These are phyloP conservation scores for Platycercus adscitus DNA, from an alignment of 2,113 vertebrate species.

Conservation along the genomic window DNA sequence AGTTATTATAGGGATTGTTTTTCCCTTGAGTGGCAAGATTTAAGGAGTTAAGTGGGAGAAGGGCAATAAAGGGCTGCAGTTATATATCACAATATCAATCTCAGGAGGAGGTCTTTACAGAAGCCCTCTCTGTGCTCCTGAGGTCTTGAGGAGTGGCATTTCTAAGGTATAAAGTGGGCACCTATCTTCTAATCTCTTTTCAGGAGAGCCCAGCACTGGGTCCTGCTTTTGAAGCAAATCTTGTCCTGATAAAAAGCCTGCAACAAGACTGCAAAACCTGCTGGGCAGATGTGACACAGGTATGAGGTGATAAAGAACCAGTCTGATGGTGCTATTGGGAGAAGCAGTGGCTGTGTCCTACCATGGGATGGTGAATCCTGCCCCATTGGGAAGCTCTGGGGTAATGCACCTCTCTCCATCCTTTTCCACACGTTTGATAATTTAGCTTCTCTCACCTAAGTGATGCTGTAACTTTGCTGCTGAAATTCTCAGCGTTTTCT, in stretches of 20 bases:
- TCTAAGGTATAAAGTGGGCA: background rate
- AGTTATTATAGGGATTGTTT: constrained; percentile 33
- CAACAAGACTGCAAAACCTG: background rate
- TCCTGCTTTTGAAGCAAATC: background rate
- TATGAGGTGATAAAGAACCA: rapidly evolving
- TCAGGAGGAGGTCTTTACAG: background rate
- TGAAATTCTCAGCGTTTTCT: background rate
- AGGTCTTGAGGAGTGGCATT: background rate
- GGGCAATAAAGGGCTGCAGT: background rate
- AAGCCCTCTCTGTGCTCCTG: background rate
- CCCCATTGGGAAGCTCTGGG: rapidly evolving
- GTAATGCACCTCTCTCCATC: rapidly evolving
- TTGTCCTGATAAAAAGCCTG: background rate
- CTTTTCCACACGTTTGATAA: background rate
- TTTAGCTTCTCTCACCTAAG: background rate
- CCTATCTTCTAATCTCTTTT: background rate
- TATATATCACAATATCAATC: background rate
- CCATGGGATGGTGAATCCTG: background rate
- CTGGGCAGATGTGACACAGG: background rate
- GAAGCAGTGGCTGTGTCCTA: rapidly evolving
- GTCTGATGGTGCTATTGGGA: background rate
- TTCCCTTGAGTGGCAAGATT: background rate
- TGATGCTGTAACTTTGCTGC: background rate
- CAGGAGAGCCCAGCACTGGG: background rate
- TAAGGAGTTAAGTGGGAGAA: constrained; percentile 9